Conservation (phyloP, 2,113 vertebrate species). For the Bettongia penicillata region DNA sequence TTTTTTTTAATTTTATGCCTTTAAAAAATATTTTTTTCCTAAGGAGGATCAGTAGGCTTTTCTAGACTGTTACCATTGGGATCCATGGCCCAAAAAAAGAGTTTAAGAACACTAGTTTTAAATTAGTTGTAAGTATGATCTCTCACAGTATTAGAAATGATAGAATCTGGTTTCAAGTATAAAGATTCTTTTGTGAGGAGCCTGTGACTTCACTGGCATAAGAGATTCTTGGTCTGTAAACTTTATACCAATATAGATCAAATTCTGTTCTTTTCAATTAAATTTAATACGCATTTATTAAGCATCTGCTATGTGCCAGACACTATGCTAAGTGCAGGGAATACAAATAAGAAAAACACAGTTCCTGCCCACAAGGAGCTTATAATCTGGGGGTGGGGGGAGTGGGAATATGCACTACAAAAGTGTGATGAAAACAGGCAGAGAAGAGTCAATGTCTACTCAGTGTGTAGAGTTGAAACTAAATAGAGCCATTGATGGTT, state of each 20-base stretch:
- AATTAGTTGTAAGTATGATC: neutral
- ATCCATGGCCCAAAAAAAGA: neutral
- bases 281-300: neutral
- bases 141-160: neutral
- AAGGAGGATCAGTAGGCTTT: neutral
- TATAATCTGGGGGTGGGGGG: neutral
- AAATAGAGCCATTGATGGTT: too few relatives aligned
- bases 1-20: neutral
- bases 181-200: neutral
- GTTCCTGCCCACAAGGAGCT: neutral
- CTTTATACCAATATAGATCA: neutral
- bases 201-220: neutral
- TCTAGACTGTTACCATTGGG: neutral
- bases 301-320: neutral
- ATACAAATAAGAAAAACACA: neutral
- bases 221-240: neutral
- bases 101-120: neutral
- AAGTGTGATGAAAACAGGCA: neutral
- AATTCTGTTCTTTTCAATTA: neutral
- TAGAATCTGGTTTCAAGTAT: neutral
- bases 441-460: too few relatives aligned
- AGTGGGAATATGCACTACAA: neutral
- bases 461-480: too few relatives aligned
- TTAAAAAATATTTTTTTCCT: neutral
- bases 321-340: neutral